Percentiles rank a stretch among this genome's conserved stretches.
Evolutionary conservation across 2,888 invertebrate genomes (phyloP).

Genomic region (Dynastes maya): DNA sequence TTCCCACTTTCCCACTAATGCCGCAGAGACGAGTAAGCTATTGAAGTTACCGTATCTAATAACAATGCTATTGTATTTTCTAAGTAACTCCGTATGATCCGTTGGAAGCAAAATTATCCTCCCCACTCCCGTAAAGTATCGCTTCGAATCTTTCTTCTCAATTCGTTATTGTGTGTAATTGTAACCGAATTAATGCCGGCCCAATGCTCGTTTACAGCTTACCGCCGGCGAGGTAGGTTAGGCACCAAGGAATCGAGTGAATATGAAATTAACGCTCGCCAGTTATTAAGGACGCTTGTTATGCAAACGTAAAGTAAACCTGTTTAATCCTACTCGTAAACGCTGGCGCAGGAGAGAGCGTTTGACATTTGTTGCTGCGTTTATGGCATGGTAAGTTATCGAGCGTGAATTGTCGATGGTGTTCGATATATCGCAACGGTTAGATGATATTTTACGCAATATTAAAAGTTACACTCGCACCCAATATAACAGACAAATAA

Average conservation of each 20-base stretch:
- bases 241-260: constrained; percentile 40
- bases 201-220: constrained; percentile 43
- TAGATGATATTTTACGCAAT: constrained; percentile 28
- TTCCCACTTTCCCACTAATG: not conserved
- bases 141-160: not conserved
- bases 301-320: constrained; percentile 59
- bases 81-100: not conserved
- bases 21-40: not conserved
- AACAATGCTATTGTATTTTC: constrained; percentile 22
- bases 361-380: constrained; percentile 61
- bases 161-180: constrained; percentile 40
- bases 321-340: constrained; percentile 58
- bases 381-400: constrained; percentile 58
- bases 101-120: not conserved
- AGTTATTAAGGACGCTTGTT: constrained; percentile 56
- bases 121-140: not conserved
- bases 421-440: not conserved
- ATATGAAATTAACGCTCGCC: constrained; percentile 45
- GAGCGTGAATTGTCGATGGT: constrained; percentile 55
- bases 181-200: constrained; percentile 36
- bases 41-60: constrained; percentile 19
- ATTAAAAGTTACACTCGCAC: not conserved
- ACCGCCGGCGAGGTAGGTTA: constrained; percentile 16
- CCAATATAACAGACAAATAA: too few relatives aligned
- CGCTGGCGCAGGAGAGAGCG: constrained; percentile 50